These are phyloP conservation scores for Bombycilla garrulus DNA, from an alignment of 2,113 vertebrate genomes.

Conservation along the genomic window DNA sequence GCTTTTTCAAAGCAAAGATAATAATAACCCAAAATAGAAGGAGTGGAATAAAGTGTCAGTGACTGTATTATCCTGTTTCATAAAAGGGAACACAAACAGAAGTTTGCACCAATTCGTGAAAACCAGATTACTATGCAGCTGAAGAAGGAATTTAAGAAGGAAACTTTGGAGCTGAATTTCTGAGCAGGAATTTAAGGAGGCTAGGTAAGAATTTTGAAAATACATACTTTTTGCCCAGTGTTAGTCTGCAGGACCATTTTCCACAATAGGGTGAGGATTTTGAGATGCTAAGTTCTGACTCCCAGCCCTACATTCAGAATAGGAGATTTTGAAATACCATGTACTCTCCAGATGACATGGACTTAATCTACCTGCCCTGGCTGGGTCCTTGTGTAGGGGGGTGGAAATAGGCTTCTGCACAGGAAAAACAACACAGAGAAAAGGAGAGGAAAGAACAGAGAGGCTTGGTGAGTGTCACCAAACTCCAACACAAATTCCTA, in stretches of 20 bases:
- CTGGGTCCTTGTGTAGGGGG: neutral
- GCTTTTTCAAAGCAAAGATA: constrained; percentile 24
- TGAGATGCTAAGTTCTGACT: neutral
- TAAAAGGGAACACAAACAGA: neutral
- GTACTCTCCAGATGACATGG: too few species aligned
- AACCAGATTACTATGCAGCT: neutral
- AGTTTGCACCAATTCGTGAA: constrained; percentile 6
- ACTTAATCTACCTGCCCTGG: neutral
- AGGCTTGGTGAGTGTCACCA: constrained; percentile 12
- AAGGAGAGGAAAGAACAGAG: neutral
- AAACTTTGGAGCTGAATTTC: neutral
- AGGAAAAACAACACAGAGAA: neutral
- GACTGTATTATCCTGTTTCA: neutral
- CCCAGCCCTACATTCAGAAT: neutral
- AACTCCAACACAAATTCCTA: constrained; percentile 40
- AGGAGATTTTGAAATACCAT: neutral
- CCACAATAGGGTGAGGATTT: fast-evolving
- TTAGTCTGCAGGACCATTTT: neutral
- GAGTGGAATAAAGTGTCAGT: neutral
- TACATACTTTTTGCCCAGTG: neutral
- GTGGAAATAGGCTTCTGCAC: neutral
- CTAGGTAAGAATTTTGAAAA: neutral
- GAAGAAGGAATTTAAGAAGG: neutral
- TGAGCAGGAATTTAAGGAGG: neutral
- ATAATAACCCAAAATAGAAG: constrained; percentile 5